Evolutionary conservation across 2,797 vertebrate genomes (phyloP), one percentile per base, ranked within the genome.

Genomic region (Buphagus erythrorhynchus): DNA sequence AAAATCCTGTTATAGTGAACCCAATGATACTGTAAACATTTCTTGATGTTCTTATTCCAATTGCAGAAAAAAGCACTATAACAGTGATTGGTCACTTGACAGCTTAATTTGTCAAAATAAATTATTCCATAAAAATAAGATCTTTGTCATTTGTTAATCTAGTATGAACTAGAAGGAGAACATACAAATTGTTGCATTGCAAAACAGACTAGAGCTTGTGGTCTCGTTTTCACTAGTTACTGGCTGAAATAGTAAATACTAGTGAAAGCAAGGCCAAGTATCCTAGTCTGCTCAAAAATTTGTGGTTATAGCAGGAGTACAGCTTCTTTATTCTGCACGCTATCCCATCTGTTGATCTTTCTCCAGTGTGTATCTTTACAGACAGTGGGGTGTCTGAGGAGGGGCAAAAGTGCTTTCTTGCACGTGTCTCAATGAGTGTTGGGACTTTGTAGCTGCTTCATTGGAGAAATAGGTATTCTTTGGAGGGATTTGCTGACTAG

Each of bases 1-100:
- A 95, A 95, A 97, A 90, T 88, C 84, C 90, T 94, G 90, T 91
- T 80, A 94, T 84, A 97, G 94, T 93, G 88, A 96, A 62, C 68
- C 72, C 59, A n/a, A 3, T 69, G 43, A 89, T 88, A 69, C 58
- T 90, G 52, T 88, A 90, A 95, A 86, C 48, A 24, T 95, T 97
- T 97, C 82, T 49, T 88, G 54, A 86, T 81, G 68, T 91, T 86
- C 62, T 79, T 84, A 79, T 5, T 92, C 86, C 73, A 72, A 0
- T 40, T 88, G 88, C 89, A 88, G 46, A 86, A 82, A 73, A 96
- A 83, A 92, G 11, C 92, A 93, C 95, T 97, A 95, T 74, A 77
- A 42, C 69, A 96, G 67, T 77, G 88, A 87, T 65, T 81, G 68
- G 12, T 95, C 28, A 16, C 54, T 89, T 90, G 33, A 48, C 43